phyloP scores from a whole-genome alignment of 2,113 vertebrate genomes.

The Lagenorhynchus albirostris region DNA sequence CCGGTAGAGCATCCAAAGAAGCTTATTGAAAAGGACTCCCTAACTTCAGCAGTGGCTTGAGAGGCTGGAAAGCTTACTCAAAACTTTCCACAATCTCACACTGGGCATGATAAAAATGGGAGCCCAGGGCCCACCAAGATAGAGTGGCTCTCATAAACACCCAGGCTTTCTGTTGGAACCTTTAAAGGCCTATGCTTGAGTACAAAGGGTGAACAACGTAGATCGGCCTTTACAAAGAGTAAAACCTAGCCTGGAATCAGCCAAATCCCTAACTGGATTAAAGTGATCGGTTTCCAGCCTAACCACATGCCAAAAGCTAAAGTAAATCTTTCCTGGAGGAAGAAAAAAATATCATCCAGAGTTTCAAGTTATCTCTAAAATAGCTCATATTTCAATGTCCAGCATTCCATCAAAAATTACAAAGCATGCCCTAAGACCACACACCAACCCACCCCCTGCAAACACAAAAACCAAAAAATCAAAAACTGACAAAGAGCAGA shows the following conservation, averaged over 20 bases:
- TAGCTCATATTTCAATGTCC: slow-evolving; percentile 1
- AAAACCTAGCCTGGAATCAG: neutral
- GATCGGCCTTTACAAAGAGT: neutral
- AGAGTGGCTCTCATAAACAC: neutral
- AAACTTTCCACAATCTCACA: neutral
- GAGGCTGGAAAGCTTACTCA: neutral
- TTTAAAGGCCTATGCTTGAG: neutral
- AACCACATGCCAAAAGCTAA: neutral
- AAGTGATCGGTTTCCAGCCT: neutral
- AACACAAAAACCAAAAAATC: neutral
- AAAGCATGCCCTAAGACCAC: neutral
- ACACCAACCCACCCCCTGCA: neutral
- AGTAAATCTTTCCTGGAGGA: neutral
- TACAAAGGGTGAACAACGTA: neutral
- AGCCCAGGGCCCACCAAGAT: neutral
- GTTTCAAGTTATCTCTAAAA: slow-evolving; percentile 5
- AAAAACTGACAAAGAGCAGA: neutral
- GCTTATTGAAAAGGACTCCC: neutral
- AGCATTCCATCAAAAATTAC: slow-evolving; percentile 27
- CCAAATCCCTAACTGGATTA: neutral
- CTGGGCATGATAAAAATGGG: neutral
- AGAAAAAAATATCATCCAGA: neutral
- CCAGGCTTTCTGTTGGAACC: neutral
- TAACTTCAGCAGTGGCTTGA: neutral
- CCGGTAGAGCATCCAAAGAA: neutral